Evolutionary conservation across 2,797 vertebrate genomes (phyloP), one percentile per base, ranked within the genome.

Genomic region (Trachurus trachurus): DNA sequence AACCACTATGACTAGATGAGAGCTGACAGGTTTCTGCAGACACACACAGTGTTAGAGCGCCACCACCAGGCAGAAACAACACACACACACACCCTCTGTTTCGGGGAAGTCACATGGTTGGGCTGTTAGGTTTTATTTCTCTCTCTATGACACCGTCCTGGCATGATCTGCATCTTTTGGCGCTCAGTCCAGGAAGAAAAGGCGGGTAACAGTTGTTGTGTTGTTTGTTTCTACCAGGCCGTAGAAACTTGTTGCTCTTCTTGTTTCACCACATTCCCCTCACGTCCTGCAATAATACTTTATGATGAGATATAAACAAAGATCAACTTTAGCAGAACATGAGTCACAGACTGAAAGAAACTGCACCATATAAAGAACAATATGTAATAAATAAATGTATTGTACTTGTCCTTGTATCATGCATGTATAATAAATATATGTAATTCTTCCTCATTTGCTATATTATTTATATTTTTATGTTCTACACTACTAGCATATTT

Each of bases 51-150:
- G 52, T 75, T 58, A 65, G 21, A 85, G 85, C 80, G 10, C 74
- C 85, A 19, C 74, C 26, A 47, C 21, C 26, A 58, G 79, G 5
- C 37, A 45, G 6, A 73, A 63, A 0, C n/a, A 37, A 13, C 3
- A 68, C 17, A 37, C 31, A 34, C 26, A n/a, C n/a, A n/a, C n/a
- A 5, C 31, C 5, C 2, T 5, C 11, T 4, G 39, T 56, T 91
- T 87, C 84, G 49, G 29, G 16, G 42, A 91, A 91, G 83, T 74
- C 86, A 86, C 50, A 0, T 86, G 86, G 70, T 49, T 3, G 54
- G 21, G 10, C 16, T n/a, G 9, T 66, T 82, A 56, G 42, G 69
- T 81, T 88, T 81, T 11, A 1, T 39, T 80, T 82, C 0, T 0
- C 4, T 49, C 45, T 56, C 4, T 6, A 0, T 62, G 69, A 50